Evolutionary conservation across 2,797 vertebrate genomes (phyloP), one percentile per base, ranked within the genome.

Genomic region (Hydrocynus forskahlii): DNA sequence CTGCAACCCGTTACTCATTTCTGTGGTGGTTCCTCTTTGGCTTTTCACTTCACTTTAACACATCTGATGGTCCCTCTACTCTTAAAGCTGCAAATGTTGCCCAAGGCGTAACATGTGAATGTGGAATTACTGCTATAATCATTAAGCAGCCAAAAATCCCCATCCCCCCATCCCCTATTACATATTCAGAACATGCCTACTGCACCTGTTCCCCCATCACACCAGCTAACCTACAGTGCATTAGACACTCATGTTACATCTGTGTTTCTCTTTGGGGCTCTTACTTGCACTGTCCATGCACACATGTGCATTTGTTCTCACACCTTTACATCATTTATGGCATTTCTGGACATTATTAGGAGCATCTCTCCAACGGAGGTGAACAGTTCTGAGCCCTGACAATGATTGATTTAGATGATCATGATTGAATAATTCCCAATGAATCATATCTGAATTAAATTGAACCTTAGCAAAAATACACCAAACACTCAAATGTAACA

Each of bases 141-240:
- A 67, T 67, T 67, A 67, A 67, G 60, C 63, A 54, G 75, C 40
- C 71, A 59, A 81, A 76, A 80, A n/a, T n/a, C n/a, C n/a, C n/a
- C n/a, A 73, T 77, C 68, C 50, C 21, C 75, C 68, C 64, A 6
- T 66, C 35, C 35, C 63, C 74, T 17, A 21, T 75, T 21, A 59
- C 74, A 64, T 63, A 75, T 77, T 82, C 52, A 78, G 54, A 84
- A 55, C 78, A 68, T 38, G 69, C 25, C 73, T 73, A 48, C 35
- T 72, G 62, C 86, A 84, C 86, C 78, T 86, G 85, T 81, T 80
- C 75, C 23, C 59, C 77, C 67, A 85, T 78, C 74, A 83, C 19
- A 74, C 76, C 50, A 81, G 52, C 62, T 50, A 82, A 76, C 82
- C 43, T 82, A 72, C 45, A 63, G 21, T 64, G 76, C 55, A 81